phyloP scores from a whole-genome alignment of 2,888 invertebrate genomes.

The Sphecodes monilicornis region DNA sequence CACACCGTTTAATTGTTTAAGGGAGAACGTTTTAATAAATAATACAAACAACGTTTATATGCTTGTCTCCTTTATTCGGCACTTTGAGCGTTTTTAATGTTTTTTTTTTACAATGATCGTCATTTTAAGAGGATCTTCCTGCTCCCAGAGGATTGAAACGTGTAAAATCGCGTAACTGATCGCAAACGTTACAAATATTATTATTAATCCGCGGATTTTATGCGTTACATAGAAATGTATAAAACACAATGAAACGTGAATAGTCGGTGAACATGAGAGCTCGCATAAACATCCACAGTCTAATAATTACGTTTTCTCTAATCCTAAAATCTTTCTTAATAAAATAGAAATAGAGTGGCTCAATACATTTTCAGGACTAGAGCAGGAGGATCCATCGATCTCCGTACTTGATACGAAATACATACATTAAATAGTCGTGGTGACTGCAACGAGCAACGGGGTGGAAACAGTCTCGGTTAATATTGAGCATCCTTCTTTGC shows the following conservation, averaged over 20 bases:
- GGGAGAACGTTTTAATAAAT: background rate
- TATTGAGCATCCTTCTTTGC: background rate
- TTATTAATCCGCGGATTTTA: background rate
- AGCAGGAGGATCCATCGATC: slow-evolving; percentile 11
- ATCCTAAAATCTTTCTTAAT: background rate
- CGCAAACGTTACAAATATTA: background rate
- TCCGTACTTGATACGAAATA: slow-evolving; percentile 36
- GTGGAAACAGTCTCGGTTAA: slow-evolving; percentile 7
- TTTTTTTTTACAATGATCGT: slow-evolving; percentile 54
- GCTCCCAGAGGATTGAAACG: background rate
- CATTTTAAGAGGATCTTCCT: slow-evolving; percentile 6
- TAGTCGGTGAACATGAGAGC: background rate
- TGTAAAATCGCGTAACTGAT: background rate
- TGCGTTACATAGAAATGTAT: slow-evolving; percentile 1
- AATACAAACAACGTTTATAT: slow-evolving; percentile 11
- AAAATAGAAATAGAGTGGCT: background rate
- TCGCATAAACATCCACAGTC: background rate
- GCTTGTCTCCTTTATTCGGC: slow-evolving; percentile 66
- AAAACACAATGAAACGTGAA: background rate
- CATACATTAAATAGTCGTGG: slow-evolving; percentile 22
- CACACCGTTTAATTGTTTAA: background rate
- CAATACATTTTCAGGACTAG: background rate
- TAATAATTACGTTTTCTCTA: background rate
- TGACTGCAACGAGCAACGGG: slow-evolving; percentile 22
- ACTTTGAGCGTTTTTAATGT: slow-evolving; percentile 63